Conservation (phyloP, 1,140 invertebrate species). For the Trachelipus rathkii region DNA sequence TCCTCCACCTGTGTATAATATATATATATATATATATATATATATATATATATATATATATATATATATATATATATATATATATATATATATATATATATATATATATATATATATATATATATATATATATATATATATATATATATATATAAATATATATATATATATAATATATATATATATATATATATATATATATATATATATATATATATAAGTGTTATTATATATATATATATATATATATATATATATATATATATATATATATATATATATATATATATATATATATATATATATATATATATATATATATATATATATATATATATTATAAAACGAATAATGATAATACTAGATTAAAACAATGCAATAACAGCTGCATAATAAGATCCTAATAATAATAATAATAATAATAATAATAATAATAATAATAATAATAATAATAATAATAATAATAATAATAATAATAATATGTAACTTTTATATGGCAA, state of each 20-base stretch:
- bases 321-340: conserved; percentile 8
- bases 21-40: conserved; percentile 11
- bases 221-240: too few species aligned
- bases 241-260: conserved; percentile 11
- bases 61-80: conserved; percentile 15
- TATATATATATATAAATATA: conserved; percentile 8
- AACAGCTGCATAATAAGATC: too few species aligned
- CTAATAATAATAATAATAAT: too few species aligned
- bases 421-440: too few species aligned
- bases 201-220: conserved; percentile 9
- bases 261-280: conserved; percentile 13
- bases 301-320: conserved; percentile 1
- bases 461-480: too few species aligned
- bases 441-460: too few species aligned
- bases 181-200: conserved; percentile 2
- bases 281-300: conserved; percentile 15
- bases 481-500: too few species aligned
- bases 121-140: conserved; percentile 11
- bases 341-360: too few species aligned
- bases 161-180: conserved; percentile 15
- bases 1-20: conserved; percentile 48
- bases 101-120: conserved; percentile 11
- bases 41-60: conserved; percentile 13
- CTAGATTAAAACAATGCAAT: too few species aligned
- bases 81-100: neutral